These are phyloP conservation scores for Lithophane semibrunnea DNA, from an alignment of 2,888 invertebrate species.

Conservation along the genomic window DNA sequence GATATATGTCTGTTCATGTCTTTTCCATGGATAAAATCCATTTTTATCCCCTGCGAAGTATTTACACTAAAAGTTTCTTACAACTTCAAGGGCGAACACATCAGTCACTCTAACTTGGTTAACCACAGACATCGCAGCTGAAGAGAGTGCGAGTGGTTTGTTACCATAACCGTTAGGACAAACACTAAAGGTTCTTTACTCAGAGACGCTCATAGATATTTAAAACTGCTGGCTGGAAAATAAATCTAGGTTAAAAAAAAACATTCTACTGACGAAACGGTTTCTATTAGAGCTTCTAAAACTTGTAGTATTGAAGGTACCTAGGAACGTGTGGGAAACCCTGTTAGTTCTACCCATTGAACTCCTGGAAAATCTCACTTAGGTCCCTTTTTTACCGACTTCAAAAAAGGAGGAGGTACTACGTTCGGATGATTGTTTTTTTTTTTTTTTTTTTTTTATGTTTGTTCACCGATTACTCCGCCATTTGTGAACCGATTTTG, in stretches of 20 bases:
- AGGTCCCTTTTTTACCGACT: not conserved
- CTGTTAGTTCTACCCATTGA: not conserved
- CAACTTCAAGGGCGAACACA: not conserved
- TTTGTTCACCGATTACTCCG: too few species aligned
- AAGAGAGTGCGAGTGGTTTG: conserved; percentile 8
- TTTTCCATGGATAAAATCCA: not conserved
- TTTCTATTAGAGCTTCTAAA: not conserved
- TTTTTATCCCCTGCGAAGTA: not conserved
- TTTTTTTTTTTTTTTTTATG: too few species aligned
- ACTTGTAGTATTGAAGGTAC: not conserved
- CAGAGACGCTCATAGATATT: conserved; percentile 15
- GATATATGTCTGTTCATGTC: not conserved
- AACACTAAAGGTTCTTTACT: not conserved
- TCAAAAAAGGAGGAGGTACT: too few species aligned
- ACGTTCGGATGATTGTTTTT: too few species aligned
- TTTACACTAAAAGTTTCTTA: not conserved
- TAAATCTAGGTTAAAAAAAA: conserved; percentile 14
- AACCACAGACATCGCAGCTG: not conserved
- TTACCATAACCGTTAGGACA: conserved; percentile 14
- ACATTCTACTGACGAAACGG: not conserved
- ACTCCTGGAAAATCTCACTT: not conserved
- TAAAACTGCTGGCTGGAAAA: conserved; percentile 5
- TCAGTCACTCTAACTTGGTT: conserved; percentile 4
- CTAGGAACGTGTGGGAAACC: not conserved
- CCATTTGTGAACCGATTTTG: too few species aligned